Evolutionary conservation across 2,797 vertebrate species (phyloP).

Genomic region (Phrynocephalus vlangalii): DNA sequence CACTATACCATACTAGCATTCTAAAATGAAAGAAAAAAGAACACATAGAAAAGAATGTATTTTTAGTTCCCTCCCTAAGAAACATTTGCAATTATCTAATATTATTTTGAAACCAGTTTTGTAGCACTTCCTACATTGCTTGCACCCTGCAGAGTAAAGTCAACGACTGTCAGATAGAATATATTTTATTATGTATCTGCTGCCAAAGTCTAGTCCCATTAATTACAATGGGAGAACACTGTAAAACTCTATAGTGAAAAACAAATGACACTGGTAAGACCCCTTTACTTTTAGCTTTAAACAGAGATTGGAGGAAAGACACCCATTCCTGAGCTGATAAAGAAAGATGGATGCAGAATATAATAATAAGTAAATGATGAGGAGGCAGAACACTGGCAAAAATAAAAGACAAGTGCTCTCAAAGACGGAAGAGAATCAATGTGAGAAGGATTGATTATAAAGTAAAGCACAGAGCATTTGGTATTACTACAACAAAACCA

Average conservation of each 20-base stretch:
- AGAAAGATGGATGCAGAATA: background rate
- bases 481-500: slow-evolving; percentile 7
- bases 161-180: background rate
- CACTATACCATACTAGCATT: background rate
- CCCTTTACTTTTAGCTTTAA: background rate
- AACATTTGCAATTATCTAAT: slow-evolving; percentile 6
- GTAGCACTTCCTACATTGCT: background rate
- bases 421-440: background rate
- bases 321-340: background rate
- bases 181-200: background rate
- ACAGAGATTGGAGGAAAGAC: background rate
- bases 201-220: background rate
- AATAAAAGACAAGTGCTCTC: background rate
- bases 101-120: background rate
- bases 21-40: background rate
- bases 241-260: background rate
- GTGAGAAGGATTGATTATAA: background rate
- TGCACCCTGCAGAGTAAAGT: background rate
- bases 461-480: background rate
- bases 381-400: background rate
- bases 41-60: background rate
- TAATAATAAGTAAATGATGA: background rate
- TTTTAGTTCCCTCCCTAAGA: background rate
- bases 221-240: background rate
- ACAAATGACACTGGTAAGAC: background rate